phyloP scores from a whole-genome alignment of 2,113 vertebrate species.

The Sinocyclocheilus anshuiensis region DNA sequence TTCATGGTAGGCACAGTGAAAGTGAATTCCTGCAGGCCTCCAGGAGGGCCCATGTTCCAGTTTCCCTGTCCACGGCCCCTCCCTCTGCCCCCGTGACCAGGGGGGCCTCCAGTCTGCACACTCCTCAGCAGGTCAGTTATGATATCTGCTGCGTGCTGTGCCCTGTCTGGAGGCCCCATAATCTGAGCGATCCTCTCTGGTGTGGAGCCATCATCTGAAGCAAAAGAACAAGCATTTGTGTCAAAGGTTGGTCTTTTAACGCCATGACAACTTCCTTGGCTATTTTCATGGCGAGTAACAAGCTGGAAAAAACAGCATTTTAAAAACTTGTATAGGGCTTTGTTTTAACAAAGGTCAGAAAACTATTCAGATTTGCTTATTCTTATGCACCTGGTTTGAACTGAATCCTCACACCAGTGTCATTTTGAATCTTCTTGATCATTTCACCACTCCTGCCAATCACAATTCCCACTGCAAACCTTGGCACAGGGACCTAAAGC shows the following conservation, averaged over 20 bases:
- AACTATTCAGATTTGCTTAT: neutral
- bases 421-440: constrained; percentile 99
- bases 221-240: neutral
- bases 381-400: constrained; percentile 89
- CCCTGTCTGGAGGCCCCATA: constrained; percentile 93
- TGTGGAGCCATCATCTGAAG: constrained; percentile 91
- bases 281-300: too few relatives aligned
- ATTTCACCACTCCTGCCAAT: constrained; percentile 98
- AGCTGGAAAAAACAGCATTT: too few relatives aligned
- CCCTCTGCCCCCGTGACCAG: constrained; percentile 92
- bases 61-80: constrained; percentile 94
- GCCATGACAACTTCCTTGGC: too few relatives aligned
- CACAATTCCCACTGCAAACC: constrained; percentile 98
- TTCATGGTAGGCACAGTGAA: constrained; percentile 98
- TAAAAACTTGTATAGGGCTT: too few relatives aligned
- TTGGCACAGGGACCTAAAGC: constrained; percentile 90
- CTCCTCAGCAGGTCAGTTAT: constrained; percentile 96
- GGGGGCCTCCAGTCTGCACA: constrained; percentile 94
- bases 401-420: constrained; percentile 96
- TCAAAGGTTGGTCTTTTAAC: neutral
- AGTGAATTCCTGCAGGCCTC: constrained; percentile 96
- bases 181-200: constrained; percentile 99
- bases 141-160: constrained; percentile 95
- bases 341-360: neutral
- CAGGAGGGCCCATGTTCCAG: constrained; percentile 98